phyloP scores from a whole-genome alignment of 1,140 invertebrate species.

The Rhopalosiphum maidis region DNA sequence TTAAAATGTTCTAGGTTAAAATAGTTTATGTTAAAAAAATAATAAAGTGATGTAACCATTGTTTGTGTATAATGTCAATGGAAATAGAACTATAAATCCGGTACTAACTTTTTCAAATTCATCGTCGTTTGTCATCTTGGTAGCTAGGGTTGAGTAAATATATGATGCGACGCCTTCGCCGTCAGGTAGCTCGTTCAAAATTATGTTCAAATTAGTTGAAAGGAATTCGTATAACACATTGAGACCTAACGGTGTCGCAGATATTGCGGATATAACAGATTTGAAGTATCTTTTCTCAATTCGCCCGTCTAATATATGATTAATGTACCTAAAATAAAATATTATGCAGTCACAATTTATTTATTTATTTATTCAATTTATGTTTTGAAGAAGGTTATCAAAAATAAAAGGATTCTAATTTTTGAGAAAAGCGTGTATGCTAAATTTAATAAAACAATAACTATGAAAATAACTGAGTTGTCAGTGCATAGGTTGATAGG shows the following conservation, averaged over 20 bases:
- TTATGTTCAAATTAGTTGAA: not conserved
- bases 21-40: no score
- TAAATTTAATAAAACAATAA: no score
- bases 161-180: not conserved
- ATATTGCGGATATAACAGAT: not conserved
- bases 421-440: no score
- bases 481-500: no score
- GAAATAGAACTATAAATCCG: no score
- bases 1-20: no score
- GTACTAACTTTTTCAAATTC: conserved; percentile 18
- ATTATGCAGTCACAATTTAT: not conserved
- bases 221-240: conserved; percentile 31
- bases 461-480: no score
- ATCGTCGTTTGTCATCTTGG: not conserved
- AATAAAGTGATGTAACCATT: no score
- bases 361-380: no score
- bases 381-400: not conserved
- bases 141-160: not conserved
- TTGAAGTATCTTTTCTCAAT: not conserved
- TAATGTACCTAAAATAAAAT: conserved; percentile 11
- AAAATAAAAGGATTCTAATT: not conserved
- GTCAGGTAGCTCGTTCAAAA: not conserved
- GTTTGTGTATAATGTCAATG: no score
- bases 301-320: not conserved
- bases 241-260: not conserved